Evolutionary conservation across 2,888 invertebrate species (phyloP), one percentile per base, ranked within the genome.

Genomic region (Rhopalosiphum nymphaeae): DNA sequence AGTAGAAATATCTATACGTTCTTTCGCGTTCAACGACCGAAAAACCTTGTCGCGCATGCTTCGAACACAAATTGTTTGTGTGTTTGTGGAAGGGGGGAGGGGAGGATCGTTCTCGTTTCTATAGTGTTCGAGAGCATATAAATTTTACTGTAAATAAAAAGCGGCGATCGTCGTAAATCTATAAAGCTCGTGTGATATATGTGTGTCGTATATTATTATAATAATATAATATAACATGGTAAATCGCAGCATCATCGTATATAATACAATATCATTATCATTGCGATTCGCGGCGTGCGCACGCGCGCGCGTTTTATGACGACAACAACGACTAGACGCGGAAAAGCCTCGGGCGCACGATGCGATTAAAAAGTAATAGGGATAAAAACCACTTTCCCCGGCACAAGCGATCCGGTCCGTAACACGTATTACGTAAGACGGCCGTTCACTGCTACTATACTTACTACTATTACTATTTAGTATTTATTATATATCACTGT

Each of bases 331-430:
- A 57, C 26, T 25, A 21, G 46, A 93, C 84, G 89, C 93, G 93
- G 93, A 93, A 93, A 93, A 89, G 84, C 88, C 93, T 89, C 78
- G 78, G 78, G 93, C 93, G 89, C 93, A 56, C 89, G 93, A 89
- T 89, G 78, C 88, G 78, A 93, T 93, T 89, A 78, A 93, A 88
- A 84, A 89, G 89, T 93, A 67, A 93, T 53, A 93, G 78, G 88
- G 89, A 93, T 44, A 56, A 84, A 93, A 93, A 93, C 93, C 89
- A 93, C 93, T 93, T 93, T 93, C 93, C 93, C 93, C 93, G 67
- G 26, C 57, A n/a, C 46, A 5, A 49, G 44, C 89, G 93, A 84
- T 93, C 86, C 84, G 91, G 85, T 91, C 44, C 93, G 49, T 93
- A 89, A 93, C 93, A 53, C 57, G 93, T 85, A 61, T 92, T 93